A percentile compares a stretch with the other conserved stretches of the same genome.
Evolutionary conservation across 2,113 vertebrate species (phyloP).

Genomic region (Scopus umbretta): DNA sequence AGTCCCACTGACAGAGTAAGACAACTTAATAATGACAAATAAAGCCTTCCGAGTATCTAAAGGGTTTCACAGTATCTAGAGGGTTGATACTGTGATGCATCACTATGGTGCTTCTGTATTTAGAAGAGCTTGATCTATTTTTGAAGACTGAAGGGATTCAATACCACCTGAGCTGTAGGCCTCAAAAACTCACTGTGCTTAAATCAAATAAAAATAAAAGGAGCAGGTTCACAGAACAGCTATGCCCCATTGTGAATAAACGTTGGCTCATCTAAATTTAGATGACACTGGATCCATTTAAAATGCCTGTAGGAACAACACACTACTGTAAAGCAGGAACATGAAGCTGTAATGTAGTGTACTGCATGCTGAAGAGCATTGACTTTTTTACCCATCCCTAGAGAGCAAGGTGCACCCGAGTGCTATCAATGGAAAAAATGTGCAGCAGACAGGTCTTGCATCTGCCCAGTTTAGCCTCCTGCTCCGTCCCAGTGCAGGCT

Average conservation of each 20-base stretch:
- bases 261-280: conserved; percentile 55
- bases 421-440: neutral
- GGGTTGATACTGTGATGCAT: neutral
- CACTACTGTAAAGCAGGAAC: neutral
- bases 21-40: neutral
- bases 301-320: conserved; percentile 36
- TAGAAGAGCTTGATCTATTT: neutral
- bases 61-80: neutral
- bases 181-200: conserved; percentile 7
- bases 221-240: neutral
- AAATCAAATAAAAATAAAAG: conserved; percentile 3
- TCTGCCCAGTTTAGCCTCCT: neutral
- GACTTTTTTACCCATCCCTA: neutral
- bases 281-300: neutral
- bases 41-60: neutral
- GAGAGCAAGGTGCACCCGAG: conserved; percentile 3
- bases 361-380: neutral
- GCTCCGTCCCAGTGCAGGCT: neutral
- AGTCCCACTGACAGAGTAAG: neutral
- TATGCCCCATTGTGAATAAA: conserved; percentile 10
- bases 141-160: conserved; percentile 4
- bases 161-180: neutral
- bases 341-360: neutral
- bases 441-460: neutral
- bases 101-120: neutral